Conservation (phyloP, 1,140 invertebrate species). For the Battus philenor region DNA sequence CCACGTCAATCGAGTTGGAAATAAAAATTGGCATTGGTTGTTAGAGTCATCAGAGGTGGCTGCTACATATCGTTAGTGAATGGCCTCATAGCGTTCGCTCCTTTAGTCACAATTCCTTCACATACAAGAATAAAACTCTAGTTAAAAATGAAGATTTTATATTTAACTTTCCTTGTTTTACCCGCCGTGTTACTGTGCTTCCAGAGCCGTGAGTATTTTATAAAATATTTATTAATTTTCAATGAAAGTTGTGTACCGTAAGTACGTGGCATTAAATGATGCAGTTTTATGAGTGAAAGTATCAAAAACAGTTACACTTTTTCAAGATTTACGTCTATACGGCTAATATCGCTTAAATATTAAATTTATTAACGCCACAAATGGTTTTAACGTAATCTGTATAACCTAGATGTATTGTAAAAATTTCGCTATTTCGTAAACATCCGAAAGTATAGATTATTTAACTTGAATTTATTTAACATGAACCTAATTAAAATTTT, state of each 20-base stretch:
- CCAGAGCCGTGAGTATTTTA: conserved; percentile 53
- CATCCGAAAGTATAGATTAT: no score
- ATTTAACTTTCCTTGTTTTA: conserved; percentile 56
- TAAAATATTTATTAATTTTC: conserved; percentile 22
- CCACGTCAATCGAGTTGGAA: conserved; percentile 75
- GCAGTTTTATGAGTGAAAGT: conserved; percentile 23
- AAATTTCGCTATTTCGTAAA: no score
- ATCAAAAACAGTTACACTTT: no score
- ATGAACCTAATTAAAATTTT: no score
- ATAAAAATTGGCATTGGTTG: conserved; percentile 67
- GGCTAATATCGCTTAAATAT: no score
- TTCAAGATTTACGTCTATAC: no score
- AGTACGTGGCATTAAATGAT: conserved; percentile 37
- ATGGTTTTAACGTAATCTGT: no score
- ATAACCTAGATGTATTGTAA: no score
- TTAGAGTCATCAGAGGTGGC: conserved; percentile 42
- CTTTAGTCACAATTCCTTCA: conserved; percentile 25
- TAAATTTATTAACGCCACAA: no score
- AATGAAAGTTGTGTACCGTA: conserved; percentile 24
- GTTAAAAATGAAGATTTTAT: conserved; percentile 65
- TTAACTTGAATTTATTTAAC: no score
- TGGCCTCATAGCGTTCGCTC: conserved; percentile 40
- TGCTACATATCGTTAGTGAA: conserved; percentile 54
- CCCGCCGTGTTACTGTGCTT: conserved; percentile 62
- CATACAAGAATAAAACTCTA: conserved; percentile 29